These are phyloP conservation scores for Tetheella fluctuosa DNA, from an alignment of 2,888 invertebrate species.

Conservation along the genomic window DNA sequence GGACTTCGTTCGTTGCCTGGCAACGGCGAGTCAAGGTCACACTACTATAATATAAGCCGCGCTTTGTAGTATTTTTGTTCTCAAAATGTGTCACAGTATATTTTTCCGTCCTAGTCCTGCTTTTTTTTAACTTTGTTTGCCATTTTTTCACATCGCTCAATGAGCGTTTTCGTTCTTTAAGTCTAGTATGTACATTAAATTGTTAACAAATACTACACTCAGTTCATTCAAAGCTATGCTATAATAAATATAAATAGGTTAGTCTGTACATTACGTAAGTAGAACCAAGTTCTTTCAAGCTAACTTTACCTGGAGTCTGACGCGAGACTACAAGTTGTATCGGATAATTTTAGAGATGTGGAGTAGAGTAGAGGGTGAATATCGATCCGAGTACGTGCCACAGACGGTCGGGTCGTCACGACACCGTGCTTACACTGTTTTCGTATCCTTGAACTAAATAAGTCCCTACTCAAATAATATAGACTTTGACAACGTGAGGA, in stretches of 20 bases:
- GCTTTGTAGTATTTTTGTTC: too few species aligned
- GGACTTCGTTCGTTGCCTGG: too few species aligned
- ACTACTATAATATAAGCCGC: too few species aligned
- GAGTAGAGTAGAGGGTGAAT: constrained; percentile 33
- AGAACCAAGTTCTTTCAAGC: not conserved
- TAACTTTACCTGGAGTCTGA: not conserved
- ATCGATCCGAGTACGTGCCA: constrained; percentile 46
- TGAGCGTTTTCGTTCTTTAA: too few species aligned
- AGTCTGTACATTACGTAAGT: not conserved
- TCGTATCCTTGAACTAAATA: constrained; percentile 38
- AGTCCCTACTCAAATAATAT: constrained; percentile 23
- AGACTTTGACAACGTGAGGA: constrained; percentile 22
- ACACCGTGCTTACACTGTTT: constrained; percentile 30
- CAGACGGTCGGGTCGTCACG: constrained; percentile 33
- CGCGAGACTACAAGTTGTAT: constrained; percentile 29
- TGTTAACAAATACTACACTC: not conserved
- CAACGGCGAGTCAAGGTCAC: too few species aligned
- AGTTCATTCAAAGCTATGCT: not conserved
- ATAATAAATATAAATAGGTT: not conserved
- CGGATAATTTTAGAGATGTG: constrained; percentile 57
- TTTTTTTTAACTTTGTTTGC: too few species aligned
- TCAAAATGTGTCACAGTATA: too few species aligned
- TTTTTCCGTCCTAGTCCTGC: too few species aligned
- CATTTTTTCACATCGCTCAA: too few species aligned
- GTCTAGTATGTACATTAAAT: too few species aligned